Percentiles rank a stretch among this genome's conserved stretches.
Conservation (phyloP, 2,797 vertebrate species). For the Melanotaenia nigrans region DNA sequence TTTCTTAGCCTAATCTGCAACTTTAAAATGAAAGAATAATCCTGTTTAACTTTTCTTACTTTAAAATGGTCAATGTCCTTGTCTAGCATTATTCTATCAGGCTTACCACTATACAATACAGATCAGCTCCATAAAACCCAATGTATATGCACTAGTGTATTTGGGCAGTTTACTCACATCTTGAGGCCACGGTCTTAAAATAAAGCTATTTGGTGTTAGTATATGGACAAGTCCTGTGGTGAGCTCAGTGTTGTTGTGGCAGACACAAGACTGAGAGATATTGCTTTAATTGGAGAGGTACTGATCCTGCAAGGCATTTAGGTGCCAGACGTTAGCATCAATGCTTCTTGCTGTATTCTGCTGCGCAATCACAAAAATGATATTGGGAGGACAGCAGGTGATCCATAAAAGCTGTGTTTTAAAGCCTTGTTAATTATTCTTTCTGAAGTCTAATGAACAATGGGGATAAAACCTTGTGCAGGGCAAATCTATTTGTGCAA, state of each 20-base stretch:
- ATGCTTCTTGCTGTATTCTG: constrained; percentile 83
- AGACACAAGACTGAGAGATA: constrained; percentile 79
- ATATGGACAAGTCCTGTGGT: constrained; percentile 61
- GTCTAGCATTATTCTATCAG: constrained; percentile 50
- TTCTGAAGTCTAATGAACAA: constrained; percentile 87
- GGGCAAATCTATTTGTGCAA: constrained; percentile 75
- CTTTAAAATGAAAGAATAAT: constrained; percentile 70
- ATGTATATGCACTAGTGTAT: constrained; percentile 64
- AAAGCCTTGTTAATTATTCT: constrained; percentile 89
- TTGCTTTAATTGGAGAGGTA: constrained; percentile 86
- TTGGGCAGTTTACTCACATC: constrained; percentile 70
- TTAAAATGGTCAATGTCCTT: constrained; percentile 65
- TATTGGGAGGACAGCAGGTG: constrained; percentile 88
- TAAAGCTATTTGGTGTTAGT: constrained; percentile 69
- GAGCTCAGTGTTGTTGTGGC: constrained; percentile 64
- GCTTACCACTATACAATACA: constrained; percentile 54
- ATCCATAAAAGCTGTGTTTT: constrained; percentile 88
- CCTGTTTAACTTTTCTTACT: constrained; percentile 53
- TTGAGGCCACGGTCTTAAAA: constrained; percentile 55
- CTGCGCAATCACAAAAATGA: constrained; percentile 87
- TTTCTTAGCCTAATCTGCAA: constrained; percentile 66
- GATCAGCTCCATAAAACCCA: constrained; percentile 69
- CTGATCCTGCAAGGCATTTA: constrained; percentile 85
- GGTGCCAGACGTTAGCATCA: constrained; percentile 83
- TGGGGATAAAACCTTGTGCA: constrained; percentile 78